Evolutionary conservation across 2,113 vertebrate genomes (phyloP).

Genomic region (Eublepharis macularius): DNA sequence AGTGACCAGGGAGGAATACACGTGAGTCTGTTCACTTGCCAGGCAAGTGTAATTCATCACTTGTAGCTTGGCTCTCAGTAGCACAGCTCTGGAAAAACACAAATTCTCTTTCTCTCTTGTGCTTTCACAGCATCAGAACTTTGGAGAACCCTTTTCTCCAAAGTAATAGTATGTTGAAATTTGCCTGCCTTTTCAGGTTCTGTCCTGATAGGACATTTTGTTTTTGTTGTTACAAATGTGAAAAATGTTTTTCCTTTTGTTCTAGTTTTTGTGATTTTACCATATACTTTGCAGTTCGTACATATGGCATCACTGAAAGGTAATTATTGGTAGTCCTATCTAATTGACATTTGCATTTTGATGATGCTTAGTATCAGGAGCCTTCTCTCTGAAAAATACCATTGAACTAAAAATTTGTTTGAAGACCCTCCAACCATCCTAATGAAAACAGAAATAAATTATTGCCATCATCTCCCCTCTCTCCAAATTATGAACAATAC

Average conservation of each 20-base stretch:
- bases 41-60: too few relatives aligned
- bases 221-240: neutral
- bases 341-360: neutral
- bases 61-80: too few relatives aligned
- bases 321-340: neutral
- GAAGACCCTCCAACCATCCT: neutral
- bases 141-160: neutral
- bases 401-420: neutral
- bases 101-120: neutral
- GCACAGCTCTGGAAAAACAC: neutral
- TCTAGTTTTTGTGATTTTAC: conserved; percentile 59
- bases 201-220: too few relatives aligned
- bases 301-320: conserved; percentile 11
- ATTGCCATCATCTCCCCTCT: neutral
- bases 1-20: too few relatives aligned
- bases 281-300: conserved; percentile 47
- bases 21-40: too few relatives aligned
- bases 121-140: neutral
- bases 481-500: neutral
- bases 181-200: neutral
- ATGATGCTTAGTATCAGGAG: neutral
- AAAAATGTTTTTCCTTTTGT: neutral
- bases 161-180: neutral
- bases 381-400: neutral
- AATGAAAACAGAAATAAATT: neutral